Base-by-base conservation (phyloP, 1,140 invertebrate species). In the Elymnias hypermnestra region DNA sequence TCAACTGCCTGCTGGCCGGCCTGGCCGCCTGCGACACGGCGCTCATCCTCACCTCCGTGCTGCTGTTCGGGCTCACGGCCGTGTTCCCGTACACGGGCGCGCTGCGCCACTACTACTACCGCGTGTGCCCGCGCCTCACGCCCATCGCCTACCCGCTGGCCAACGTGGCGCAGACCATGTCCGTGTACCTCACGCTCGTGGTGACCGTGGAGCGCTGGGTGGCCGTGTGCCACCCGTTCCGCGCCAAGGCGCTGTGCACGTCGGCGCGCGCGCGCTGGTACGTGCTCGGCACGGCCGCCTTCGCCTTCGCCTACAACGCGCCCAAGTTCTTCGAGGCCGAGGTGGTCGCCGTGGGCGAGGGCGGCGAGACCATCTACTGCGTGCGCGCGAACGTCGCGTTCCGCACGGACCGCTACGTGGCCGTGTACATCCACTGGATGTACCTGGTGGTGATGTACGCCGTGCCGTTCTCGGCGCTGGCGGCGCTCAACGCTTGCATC, bases 161-260 rank as follows among this genome's bases (percentile, higher is more conserved):
- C 0, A 90, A 95, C 62, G 94, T 94, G 3, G 94, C 95, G 8
- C 97, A 96, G 76, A 97, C 96, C 23, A 95, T 95, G 17, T 97
- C 95, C 9, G 95, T 98, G 29, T 99, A 98, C 87, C 89, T 98
- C 53, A 98, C 97, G 0, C 90, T 99, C 31, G 95, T 95, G 1
- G 97, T 99, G 23, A 98, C 97, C 0, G 89, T 98, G 57, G 97
- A 99, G 82, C 89, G 97, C 31, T 99, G 97, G 86, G 94, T 99
- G 25, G 97, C 97, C 0, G 97, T 99, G 0, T 98, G 97, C 72
- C 95, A 98, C 82, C 97, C 97, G 0, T 87, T 98, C 5, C 90
- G 91, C 49, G 96, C 96, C 0, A 89, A 95, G 29, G 93, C 93
- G 0, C 89, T 98, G 33, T 98, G 97, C 82, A 98, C 96, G 0